phyloP scores from a whole-genome alignment of 2,888 invertebrate species.

The Prenolepis imparis region DNA sequence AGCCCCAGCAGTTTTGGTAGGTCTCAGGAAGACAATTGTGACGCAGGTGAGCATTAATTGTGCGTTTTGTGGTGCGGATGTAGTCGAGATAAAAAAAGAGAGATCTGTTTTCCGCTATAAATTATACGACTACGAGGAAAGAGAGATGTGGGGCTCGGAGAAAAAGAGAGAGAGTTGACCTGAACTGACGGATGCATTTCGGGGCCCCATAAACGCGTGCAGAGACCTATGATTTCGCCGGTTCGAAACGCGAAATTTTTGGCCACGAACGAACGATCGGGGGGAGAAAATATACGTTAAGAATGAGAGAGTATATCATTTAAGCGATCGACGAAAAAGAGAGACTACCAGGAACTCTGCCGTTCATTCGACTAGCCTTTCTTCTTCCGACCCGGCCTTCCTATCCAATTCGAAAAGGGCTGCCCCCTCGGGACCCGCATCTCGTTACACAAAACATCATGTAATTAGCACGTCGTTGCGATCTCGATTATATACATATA shows the following conservation, averaged over 20 bases:
- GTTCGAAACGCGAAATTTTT: constrained; percentile 68
- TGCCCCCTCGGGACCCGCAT: constrained; percentile 81
- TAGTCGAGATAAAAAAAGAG: not conserved
- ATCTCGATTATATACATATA: constrained; percentile 67
- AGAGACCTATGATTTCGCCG: constrained; percentile 70
- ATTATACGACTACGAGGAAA: constrained; percentile 78
- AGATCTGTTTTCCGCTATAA: constrained; percentile 77
- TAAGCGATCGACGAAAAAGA: constrained; percentile 59
- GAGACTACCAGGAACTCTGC: constrained; percentile 70
- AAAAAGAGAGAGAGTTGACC: constrained; percentile 61
- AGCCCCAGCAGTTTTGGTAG: constrained; percentile 54
- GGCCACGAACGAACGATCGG: constrained; percentile 35
- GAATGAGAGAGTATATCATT: constrained; percentile 58
- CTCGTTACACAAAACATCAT: constrained; percentile 84
- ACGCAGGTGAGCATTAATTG: constrained; percentile 68
- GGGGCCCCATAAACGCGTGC: constrained; percentile 42
- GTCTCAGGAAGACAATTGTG: constrained; percentile 55
- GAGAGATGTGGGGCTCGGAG: constrained; percentile 61
- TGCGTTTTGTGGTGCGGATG: constrained; percentile 58
- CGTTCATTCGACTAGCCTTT: constrained; percentile 65
- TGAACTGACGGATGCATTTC: constrained; percentile 62
- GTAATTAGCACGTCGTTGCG: constrained; percentile 85
- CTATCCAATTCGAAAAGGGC: constrained; percentile 77
- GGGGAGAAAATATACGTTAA: constrained; percentile 64
- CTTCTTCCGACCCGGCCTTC: constrained; percentile 69